These are phyloP conservation scores for Cantharis lateralis DNA, from an alignment of 2,888 invertebrate species.

Conservation along the genomic window DNA sequence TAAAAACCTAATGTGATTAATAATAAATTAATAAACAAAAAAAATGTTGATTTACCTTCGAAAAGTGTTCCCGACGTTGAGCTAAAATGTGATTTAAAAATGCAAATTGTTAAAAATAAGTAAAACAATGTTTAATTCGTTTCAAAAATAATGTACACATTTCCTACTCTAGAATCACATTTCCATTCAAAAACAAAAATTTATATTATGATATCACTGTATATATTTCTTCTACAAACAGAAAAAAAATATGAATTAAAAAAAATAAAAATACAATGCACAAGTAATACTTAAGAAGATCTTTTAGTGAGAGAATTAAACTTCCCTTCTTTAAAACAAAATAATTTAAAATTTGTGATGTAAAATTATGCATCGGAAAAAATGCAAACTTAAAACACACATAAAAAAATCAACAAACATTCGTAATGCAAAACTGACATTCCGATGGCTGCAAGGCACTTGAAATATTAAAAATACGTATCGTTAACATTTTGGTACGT, in stretches of 20 bases:
- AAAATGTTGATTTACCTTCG: too few species aligned
- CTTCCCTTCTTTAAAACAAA: not conserved
- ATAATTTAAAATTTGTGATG: not conserved
- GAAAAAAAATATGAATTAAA: not conserved
- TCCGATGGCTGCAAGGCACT: not conserved
- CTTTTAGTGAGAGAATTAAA: not conserved
- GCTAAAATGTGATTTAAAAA: not conserved
- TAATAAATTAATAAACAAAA: too few species aligned
- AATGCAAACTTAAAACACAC: conserved; percentile 2
- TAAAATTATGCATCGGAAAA: not conserved
- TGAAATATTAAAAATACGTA: not conserved
- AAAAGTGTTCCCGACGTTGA: not conserved
- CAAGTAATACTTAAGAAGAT: not conserved
- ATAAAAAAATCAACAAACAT: not conserved
- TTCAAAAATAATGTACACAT: conserved; percentile 1
- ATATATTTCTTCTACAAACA: not conserved
- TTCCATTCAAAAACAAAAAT: not conserved
- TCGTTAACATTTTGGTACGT: not conserved
- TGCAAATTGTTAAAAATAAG: not conserved
- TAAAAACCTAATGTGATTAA: too few species aligned
- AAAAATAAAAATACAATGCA: conserved; percentile 1
- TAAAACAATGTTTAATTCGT: conserved; percentile 1
- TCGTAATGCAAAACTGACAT: not conserved
- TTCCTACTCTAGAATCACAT: conserved; percentile 1
- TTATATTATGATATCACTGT: not conserved